phyloP scores from a whole-genome alignment of 30 jellyfish, hydroid and myxozoan genomes.

The Haliclystus octoradiatus region DNA sequence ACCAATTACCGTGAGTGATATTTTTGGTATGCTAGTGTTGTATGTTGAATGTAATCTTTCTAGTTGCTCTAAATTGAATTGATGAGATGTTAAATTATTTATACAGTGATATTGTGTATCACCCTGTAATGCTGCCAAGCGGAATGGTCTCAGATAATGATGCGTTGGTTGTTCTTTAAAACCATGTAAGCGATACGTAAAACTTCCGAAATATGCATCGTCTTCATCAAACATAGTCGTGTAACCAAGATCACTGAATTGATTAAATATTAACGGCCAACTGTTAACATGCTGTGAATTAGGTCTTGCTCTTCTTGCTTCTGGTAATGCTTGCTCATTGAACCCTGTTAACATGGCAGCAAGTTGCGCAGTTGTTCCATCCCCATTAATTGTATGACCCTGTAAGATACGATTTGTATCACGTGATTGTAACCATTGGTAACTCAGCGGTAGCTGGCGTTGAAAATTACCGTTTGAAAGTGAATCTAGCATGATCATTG shows the following conservation, averaged over 20 bases:
- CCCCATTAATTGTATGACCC: constrained; percentile 60
- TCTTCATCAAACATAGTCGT: constrained; percentile 11
- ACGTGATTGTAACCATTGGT: neutral
- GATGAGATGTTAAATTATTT: neutral
- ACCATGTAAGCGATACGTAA: constrained; percentile 9
- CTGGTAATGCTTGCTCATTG: neutral
- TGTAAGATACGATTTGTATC: constrained; percentile 14
- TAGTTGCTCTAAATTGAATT: neutral
- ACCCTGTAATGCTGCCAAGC: neutral
- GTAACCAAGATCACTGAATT: constrained; percentile 7
- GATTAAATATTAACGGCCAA: constrained; percentile 18
- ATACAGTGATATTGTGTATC: neutral
- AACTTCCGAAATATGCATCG: constrained; percentile 15
- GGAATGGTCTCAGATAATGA: constrained; percentile 16
- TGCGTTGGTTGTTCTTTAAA: constrained; percentile 11
- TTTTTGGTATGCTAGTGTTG: constrained; percentile 6
- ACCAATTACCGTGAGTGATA: neutral
- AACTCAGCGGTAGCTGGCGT: constrained; percentile 22
- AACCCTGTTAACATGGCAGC: constrained; percentile 61
- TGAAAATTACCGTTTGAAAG: constrained; percentile 43
- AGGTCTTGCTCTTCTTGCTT: neutral
- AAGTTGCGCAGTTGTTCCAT: constrained; percentile 68
- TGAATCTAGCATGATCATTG: constrained; percentile 43
- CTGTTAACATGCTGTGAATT: neutral
- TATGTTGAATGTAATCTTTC: neutral